Base-by-base conservation (phyloP, 2,888 invertebrate genomes). In the Lycocerus yunnanus region DNA sequence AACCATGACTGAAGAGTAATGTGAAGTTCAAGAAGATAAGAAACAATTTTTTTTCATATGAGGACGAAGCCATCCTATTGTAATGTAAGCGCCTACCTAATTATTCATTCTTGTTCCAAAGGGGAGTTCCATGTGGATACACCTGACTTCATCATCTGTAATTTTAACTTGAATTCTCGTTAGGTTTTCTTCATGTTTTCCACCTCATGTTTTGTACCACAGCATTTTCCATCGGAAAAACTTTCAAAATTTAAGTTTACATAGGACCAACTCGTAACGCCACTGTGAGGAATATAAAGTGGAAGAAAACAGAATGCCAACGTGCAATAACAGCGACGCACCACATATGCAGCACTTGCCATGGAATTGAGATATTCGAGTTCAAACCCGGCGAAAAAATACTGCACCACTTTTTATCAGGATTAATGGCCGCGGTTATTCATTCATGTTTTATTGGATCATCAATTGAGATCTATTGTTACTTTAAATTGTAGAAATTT, bases 361-460 rank as follows among this genome's bases (percentile, higher is more conserved):
- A 8, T 60, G 73, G 80, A 80, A 85, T 85, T 84, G 84, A 85
- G 84, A 84, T 83, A 85, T 85, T 83, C 80, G 77, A 78, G 78
- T 80, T 82, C 81, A 82, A 82, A 82, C 81, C 81, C 58, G 69
- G 80, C 78, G 81, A 81, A 84, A 83, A 84, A 84, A 83, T 82
- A 83, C 80, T 80, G 82, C 82, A 79, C 84, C 79, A 81, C 79
- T 84, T 84, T 63, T 84, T 83, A 81, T 78, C 77, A 78, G 82
- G 81, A 85, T 85, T 85, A 84, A 85, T 82, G 85, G 83, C 83
- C 81, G 85, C 80, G 84, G 84, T 82, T 84, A 63, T 84, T 83
- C 84, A 85, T 84, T 84, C 84, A 85, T 85, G 85, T 83, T 84
- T 84, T 82, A 84, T 81, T 85, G 84, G 83, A 83, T 83, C 82